Base-by-base conservation (phyloP, 92 coral and sea anemone genomes). In the Siderastrea radians region DNA sequence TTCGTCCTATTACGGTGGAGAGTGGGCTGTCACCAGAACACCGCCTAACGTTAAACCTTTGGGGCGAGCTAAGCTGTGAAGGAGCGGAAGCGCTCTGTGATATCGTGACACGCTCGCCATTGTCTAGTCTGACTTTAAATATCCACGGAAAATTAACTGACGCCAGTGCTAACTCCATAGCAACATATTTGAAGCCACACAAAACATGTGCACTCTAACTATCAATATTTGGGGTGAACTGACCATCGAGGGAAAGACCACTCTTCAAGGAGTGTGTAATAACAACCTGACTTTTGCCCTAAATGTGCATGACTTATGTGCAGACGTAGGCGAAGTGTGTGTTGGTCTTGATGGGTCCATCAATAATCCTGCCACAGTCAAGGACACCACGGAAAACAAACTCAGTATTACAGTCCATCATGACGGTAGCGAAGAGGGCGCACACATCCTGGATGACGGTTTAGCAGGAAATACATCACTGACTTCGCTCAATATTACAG, bases 21-120 rank as follows among this genome's bases (percentile, higher is more conserved):
- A n/a, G n/a, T n/a, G n/a, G n/a, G n/a, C n/a, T n/a, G n/a, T n/a
- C n/a, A n/a, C n/a, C n/a, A n/a, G 0, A 59, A 49, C 75, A 83
- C 38, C 47, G 50, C 5, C n/a, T 72, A 47, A 59, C 79, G 3
- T 6, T 72, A 6, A 72, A 49, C 57, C 2, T 83, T 5, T 83
- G 71, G 48, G 79, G 87, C 3, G 79, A 83, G 49, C 2, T 83
- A 44, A 12, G 60, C 17, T 47, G 50, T 46, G 55, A 19, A 4
- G 49, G 53, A n/a, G n/a, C n/a, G n/a, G n/a, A n/a, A n/a, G n/a
- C n/a, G n/a, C n/a, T n/a, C n/a, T n/a, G n/a, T n/a, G n/a, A n/a
- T n/a, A n/a, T n/a, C n/a, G n/a, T n/a, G n/a, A n/a, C n/a, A n/a
- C n/a, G n/a, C n/a, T n/a, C n/a, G n/a, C n/a, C n/a, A n/a, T n/a